A percentile compares a stretch with the other conserved stretches of the same genome.
Evolutionary conservation across 1,140 invertebrate genomes (phyloP).

Genomic region (Caenorhabditis remanei): DNA sequence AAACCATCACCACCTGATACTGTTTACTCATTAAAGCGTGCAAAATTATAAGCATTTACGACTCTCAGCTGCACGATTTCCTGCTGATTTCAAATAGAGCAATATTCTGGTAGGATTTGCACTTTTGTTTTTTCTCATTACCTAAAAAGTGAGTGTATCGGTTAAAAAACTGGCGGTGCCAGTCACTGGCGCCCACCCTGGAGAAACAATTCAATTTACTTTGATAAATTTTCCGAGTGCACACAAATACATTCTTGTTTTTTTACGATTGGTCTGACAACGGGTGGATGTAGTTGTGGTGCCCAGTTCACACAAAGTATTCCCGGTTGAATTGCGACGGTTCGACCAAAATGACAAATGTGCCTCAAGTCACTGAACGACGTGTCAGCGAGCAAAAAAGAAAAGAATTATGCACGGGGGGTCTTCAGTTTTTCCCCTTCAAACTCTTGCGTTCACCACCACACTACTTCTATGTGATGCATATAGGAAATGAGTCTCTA

Average conservation of each 20-base stretch:
- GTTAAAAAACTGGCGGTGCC: neutral
- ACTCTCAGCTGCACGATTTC: neutral
- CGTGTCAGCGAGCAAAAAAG: slow-evolving; percentile 44
- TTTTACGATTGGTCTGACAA: slow-evolving; percentile 44
- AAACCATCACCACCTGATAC: slow-evolving; percentile 41
- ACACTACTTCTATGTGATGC: slow-evolving; percentile 17
- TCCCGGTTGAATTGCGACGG: slow-evolving; percentile 55
- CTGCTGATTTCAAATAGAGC: neutral
- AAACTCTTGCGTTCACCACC: slow-evolving; percentile 16
- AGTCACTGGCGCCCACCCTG: slow-evolving; percentile 29
- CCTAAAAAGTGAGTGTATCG: neutral
- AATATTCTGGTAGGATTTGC: neutral
- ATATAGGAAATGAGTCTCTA: slow-evolving; percentile 11
- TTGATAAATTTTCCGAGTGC: slow-evolving; percentile 44
- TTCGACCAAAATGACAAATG: slow-evolving; percentile 40
- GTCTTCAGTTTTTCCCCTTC: slow-evolving; percentile 6
- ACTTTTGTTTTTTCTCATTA: slow-evolving; percentile 41
- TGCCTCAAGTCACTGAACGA: slow-evolving; percentile 17
- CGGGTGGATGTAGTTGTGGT: neutral
- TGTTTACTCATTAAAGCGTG: slow-evolving; percentile 47
- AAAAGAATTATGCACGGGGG: slow-evolving; percentile 50
- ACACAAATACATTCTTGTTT: neutral
- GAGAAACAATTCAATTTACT: slow-evolving; percentile 54
- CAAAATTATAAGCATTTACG: neutral
- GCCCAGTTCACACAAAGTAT: neutral